phyloP scores from a whole-genome alignment of 1,140 invertebrate species.

The Lanistes nyassanus region DNA sequence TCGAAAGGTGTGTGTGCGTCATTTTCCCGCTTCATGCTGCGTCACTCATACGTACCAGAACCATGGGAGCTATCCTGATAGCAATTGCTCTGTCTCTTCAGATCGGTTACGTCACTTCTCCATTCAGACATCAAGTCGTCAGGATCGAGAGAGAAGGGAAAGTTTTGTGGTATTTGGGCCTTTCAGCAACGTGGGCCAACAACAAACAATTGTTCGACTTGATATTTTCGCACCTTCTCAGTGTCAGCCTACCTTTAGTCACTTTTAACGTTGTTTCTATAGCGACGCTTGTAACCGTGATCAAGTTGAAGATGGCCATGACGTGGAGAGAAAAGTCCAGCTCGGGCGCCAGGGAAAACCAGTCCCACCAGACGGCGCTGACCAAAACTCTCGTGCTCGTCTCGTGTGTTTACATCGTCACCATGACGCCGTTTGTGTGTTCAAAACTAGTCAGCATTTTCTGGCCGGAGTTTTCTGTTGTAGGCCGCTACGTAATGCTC shows the following conservation, averaged over 20 bases:
- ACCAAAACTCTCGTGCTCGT: not conserved
- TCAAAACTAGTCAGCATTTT: not conserved
- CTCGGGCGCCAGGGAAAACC: not conserved
- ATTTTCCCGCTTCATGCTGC: not conserved
- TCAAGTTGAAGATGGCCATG: not conserved
- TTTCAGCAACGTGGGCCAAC: too few species aligned
- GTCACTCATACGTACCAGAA: not conserved
- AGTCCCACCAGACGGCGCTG: not conserved
- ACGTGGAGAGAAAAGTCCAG: not conserved
- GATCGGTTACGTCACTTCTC: too few species aligned
- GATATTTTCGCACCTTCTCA: too few species aligned
- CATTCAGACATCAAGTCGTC: too few species aligned
- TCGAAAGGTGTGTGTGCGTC: not conserved
- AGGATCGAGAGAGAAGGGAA: too few species aligned
- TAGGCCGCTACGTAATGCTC: not conserved
- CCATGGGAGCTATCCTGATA: not conserved
- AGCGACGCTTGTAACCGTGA: not conserved
- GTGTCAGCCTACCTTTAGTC: not conserved
- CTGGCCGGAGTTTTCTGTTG: not conserved
- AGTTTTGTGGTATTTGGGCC: too few species aligned
- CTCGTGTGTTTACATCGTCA: too few species aligned
- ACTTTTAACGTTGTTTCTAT: constrained; percentile 5
- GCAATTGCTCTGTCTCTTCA: not conserved
- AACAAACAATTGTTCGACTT: too few species aligned
- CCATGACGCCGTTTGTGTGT: not conserved